phyloP scores from a whole-genome alignment of 2,113 vertebrate species.

The Nyctibius bracteatus region DNA sequence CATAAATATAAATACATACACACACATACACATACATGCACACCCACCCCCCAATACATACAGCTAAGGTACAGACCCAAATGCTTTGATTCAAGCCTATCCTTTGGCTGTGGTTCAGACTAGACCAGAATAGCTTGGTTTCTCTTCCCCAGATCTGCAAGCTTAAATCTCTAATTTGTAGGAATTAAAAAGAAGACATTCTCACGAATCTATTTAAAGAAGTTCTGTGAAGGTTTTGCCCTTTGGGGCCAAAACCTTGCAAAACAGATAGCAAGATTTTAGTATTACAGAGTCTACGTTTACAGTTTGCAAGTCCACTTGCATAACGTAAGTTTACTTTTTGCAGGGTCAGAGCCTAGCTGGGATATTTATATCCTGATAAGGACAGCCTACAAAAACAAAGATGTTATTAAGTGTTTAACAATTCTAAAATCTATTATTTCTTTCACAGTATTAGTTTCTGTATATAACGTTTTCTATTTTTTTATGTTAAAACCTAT shows the following conservation, averaged over 20 bases:
- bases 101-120: background rate
- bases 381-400: background rate
- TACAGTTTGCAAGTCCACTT: background rate
- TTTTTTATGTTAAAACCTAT: background rate
- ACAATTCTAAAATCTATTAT: background rate
- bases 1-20: conserved; percentile 39
- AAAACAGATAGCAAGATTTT: background rate
- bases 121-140: background rate
- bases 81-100: background rate
- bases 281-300: background rate
- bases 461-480: background rate
- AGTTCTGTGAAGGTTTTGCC: background rate
- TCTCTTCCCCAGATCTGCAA: background rate
- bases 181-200: background rate
- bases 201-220: background rate
- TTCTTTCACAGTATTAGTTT: background rate
- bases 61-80: background rate
- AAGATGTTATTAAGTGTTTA: background rate
- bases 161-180: background rate
- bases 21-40: fast-evolving
- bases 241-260: background rate
- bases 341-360: background rate
- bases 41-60: background rate
- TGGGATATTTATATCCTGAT: background rate
- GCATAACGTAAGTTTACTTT: background rate